Base-by-base conservation (phyloP, 2,797 vertebrate genomes). In the Chelidonichthys spinosus region DNA sequence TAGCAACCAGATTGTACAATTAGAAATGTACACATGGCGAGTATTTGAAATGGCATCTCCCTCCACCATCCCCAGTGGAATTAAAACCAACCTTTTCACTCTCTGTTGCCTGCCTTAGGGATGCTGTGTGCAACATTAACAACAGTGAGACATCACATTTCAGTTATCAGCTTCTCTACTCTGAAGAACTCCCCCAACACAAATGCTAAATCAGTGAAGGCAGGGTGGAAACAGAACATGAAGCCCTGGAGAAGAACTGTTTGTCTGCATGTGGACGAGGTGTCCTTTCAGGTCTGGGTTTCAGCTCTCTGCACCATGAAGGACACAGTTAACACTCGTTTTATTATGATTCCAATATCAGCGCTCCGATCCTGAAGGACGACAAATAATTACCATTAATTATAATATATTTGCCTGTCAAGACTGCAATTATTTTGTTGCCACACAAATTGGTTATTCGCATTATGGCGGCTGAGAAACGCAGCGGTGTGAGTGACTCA, bases 381-480 rank as follows among this genome's bases (percentile, higher is more conserved):
- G 91, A 89, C 78, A 91, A 96, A 91, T 93, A 56, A 95, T 95
- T 94, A 91, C 91, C 90, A 95, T 96, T 95, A 95, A 96, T 96
- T 97, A 94, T 76, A 93, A 94, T 90, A 94, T 93, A 93, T 93
- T 92, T 90, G 83, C 91, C 91, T 90, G 93, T 95, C 94, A 95
- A 86, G 84, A 84, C 81, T 86, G 86, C 91, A 95, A 94, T 96
- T 96, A 95, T 94, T 95, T 92, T 94, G 87, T 91, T 93, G 87
- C 89, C 92, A 87, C 93, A 95, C 90, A 93, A 94, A 94, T 94
- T 94, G 92, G 84, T 91, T 89, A 74, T 86, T 94, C 82, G 86
- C 88, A 70, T 82, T 85, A 83, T 79, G 87, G 87, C 78, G 39
- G 68, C 81, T 74, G 75, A 87, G 89, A 91, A 94, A 94, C 72